A percentile compares a stretch with the other conserved stretches of the same genome.
Conservation (phyloP, 2,113 vertebrate species). For the Mystacornis crossleyi region DNA sequence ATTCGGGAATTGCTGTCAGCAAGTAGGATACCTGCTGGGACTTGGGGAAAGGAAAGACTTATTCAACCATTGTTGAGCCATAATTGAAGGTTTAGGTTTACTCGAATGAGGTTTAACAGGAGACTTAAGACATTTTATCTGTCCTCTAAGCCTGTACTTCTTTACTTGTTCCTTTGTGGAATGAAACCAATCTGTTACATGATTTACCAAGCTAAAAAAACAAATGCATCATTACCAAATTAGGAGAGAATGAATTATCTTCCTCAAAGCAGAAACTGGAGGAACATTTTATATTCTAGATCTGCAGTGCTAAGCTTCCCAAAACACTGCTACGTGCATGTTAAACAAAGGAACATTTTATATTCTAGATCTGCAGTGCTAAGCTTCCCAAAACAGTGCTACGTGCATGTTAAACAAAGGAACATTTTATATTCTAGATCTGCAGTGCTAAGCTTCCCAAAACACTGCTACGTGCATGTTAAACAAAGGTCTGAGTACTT, state of each 20-base stretch:
- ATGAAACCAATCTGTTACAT: neutral
- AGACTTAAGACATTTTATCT: neutral
- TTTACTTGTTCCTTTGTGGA: neutral
- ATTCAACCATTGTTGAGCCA: neutral
- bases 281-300: neutral
- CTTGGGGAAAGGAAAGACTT: neutral
- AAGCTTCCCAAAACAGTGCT: too few relatives aligned
- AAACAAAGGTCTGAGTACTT: neutral
- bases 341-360: too few relatives aligned
- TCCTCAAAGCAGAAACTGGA: neutral
- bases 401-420: too few relatives aligned
- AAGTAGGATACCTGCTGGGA: neutral
- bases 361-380: too few relatives aligned
- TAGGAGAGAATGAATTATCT: neutral
- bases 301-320: neutral
- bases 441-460: neutral
- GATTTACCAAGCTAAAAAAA: neutral
- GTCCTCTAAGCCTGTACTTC: neutral
- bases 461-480: neutral
- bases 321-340: neutral
- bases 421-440: neutral
- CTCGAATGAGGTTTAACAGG: neutral
- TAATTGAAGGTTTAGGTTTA: constrained; percentile 7
- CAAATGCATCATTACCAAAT: neutral
- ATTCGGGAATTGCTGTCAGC: neutral